Conservation (phyloP, 2,113 vertebrate species). For the Emydura subglobosa region DNA sequence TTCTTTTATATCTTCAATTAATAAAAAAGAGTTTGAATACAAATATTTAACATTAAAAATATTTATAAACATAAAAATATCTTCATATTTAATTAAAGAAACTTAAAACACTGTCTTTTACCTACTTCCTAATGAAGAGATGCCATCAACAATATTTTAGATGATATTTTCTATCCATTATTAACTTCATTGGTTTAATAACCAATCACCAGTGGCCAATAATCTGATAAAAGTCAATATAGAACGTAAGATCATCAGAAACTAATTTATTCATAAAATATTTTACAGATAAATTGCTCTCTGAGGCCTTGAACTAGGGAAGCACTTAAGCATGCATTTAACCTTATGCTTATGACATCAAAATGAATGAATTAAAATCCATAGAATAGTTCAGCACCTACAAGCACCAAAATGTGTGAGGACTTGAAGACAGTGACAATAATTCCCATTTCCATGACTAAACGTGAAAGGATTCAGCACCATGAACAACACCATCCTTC, state of each 20-base stretch:
- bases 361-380: background rate
- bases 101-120: background rate
- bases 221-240: background rate
- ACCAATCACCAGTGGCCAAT: background rate
- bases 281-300: background rate
- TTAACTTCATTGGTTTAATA: background rate
- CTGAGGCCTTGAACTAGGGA: background rate
- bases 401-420: fast-evolving
- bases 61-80: too few species aligned
- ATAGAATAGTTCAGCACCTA: background rate
- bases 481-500: slow-evolving; percentile 20
- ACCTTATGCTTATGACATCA: background rate
- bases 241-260: background rate
- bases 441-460: background rate
- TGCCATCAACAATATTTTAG: background rate
- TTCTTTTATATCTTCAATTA: background rate
- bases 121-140: background rate
- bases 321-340: background rate
- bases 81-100: background rate
- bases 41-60: background rate
- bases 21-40: background rate
- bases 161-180: background rate
- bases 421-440: fast-evolving
- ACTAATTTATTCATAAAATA: background rate
- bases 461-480: slow-evolving; percentile 34